Conservation (phyloP, 2,797 vertebrate species). For the Semotilus atromaculatus region DNA sequence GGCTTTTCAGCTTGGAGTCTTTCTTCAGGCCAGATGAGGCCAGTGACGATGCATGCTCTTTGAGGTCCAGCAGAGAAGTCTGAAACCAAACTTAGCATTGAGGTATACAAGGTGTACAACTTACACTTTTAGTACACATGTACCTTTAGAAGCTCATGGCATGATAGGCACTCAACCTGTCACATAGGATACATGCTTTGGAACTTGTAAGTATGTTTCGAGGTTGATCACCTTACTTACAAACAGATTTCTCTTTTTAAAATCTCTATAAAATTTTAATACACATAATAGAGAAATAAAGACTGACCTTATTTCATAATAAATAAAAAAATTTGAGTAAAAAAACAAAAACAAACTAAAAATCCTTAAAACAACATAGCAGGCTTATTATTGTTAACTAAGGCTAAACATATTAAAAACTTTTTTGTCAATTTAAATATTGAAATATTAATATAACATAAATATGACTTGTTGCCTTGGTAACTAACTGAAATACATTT, state of each 20-base stretch:
- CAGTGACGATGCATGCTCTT: conserved; percentile 96
- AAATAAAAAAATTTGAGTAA: not conserved
- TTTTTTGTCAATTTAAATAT: not conserved
- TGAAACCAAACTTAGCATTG: conserved; percentile 63
- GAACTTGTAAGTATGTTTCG: not conserved
- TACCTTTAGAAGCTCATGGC: not conserved
- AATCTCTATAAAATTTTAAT: not conserved
- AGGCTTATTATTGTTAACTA: not conserved
- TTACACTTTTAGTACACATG: not conserved
- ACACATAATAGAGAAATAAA: not conserved
- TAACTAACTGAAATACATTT: not conserved
- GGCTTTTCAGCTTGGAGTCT: conserved; percentile 93
- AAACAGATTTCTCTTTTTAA: not conserved
- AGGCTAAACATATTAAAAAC: not conserved
- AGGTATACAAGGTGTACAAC: conserved; percentile 20
- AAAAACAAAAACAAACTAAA: not conserved
- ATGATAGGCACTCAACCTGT: conserved; percentile 14
- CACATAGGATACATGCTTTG: not conserved
- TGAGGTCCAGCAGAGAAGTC: conserved; percentile 93
- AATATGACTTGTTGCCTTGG: not conserved
- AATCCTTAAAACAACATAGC: not conserved
- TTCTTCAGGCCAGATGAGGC: conserved; percentile 97
- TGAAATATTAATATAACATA: not conserved
- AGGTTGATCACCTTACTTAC: not conserved
- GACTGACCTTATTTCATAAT: not conserved